These are phyloP conservation scores for Brachionus rotundiformis DNA, from an alignment of 1,140 invertebrate genomes.

Conservation along the genomic window DNA sequence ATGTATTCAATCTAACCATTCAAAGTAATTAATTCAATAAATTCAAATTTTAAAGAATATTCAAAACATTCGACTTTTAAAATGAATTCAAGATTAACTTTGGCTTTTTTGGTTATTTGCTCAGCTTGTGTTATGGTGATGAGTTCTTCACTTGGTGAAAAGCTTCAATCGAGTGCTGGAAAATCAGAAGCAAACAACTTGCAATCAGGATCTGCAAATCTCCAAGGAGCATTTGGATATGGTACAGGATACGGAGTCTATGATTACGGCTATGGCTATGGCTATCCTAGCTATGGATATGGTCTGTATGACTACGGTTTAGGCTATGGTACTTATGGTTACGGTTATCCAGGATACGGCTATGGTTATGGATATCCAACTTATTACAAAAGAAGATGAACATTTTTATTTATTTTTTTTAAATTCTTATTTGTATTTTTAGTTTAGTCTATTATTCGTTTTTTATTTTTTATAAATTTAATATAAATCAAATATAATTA, in stretches of 20 bases:
- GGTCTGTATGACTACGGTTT: background rate
- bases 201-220: background rate
- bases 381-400: background rate
- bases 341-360: background rate
- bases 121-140: background rate
- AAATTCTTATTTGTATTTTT: too few species aligned
- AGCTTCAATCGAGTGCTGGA: background rate
- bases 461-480: too few species aligned
- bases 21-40: background rate
- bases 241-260: background rate
- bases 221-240: background rate
- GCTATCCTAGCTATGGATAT: background rate
- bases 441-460: too few species aligned
- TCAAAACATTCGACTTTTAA: too few species aligned
- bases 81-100: background rate
- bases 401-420: background rate
- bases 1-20: background rate
- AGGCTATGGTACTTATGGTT: background rate
- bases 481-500: too few species aligned
- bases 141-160: background rate
- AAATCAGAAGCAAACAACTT: background rate
- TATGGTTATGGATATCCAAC: background rate
- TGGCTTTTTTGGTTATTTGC: background rate
- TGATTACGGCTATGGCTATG: background rate
- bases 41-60: background rate